Percentiles rank a stretch among this genome's conserved stretches.
phyloP scores from a whole-genome alignment of 2,113 vertebrate species.

The Oriolus oriolus region DNA sequence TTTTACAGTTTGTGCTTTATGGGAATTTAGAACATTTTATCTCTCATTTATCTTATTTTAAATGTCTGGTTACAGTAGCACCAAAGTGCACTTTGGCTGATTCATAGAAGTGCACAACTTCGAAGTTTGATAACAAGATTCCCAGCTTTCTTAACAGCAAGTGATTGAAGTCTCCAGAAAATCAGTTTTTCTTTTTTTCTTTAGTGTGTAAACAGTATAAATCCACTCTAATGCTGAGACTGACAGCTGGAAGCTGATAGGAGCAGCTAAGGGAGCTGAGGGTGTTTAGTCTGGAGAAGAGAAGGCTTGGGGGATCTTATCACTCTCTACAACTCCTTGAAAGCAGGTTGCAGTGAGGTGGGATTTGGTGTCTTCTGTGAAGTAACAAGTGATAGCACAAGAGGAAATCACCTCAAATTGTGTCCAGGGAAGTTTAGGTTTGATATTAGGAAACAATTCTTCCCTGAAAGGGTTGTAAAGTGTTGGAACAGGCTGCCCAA shows the following conservation, averaged over 20 bases:
- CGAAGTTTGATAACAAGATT: not conserved
- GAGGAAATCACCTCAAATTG: not conserved
- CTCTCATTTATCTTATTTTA: not conserved
- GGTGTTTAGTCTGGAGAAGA: not conserved
- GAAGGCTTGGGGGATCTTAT: not conserved
- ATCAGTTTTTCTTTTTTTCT: not conserved
- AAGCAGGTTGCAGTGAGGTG: not conserved
- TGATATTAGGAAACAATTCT: not conserved
- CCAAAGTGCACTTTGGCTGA: not conserved
- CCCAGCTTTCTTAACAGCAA: not conserved
- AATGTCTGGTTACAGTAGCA: not conserved
- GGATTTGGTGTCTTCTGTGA: not conserved
- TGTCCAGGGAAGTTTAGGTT: not conserved
- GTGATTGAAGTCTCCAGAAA: not conserved
- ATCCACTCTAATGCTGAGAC: not conserved
- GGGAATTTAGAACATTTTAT: not conserved
- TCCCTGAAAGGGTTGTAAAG: not conserved
- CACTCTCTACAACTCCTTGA: not conserved
- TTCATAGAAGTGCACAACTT: not conserved
- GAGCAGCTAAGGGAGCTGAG: not conserved
- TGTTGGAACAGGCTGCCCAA: not conserved
- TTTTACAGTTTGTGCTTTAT: not conserved
- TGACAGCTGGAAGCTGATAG: not conserved
- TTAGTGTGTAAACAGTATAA: not conserved
- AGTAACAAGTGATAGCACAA: not conserved